phyloP scores from a whole-genome alignment of 2,888 invertebrate species.

The Caenorhabditis sp. region DNA sequence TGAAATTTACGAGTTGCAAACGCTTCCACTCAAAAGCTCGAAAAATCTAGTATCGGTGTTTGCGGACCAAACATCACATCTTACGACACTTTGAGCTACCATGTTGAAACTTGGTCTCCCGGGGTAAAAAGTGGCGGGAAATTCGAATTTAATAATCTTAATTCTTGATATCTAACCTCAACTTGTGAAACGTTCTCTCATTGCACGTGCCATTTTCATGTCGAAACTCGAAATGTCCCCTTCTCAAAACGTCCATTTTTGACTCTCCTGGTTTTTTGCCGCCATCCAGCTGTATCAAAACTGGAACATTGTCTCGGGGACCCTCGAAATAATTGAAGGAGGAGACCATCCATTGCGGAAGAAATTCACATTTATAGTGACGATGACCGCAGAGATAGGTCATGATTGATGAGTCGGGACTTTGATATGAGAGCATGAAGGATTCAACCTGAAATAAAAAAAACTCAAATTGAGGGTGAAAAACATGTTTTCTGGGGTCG shows the following conservation, averaged over 20 bases:
- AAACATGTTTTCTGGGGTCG: too few species aligned
- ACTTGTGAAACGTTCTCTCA: constrained; percentile 16
- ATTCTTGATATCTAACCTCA: constrained; percentile 4
- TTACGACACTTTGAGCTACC: too few species aligned
- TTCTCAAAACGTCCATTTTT: constrained; percentile 47
- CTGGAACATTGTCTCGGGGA: constrained; percentile 23
- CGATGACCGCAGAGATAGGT: constrained; percentile 47
- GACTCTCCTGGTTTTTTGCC: constrained; percentile 27
- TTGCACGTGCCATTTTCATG: constrained; percentile 37
- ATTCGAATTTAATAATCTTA: background rate
- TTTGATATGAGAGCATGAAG: constrained; percentile 45
- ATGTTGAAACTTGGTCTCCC: too few species aligned
- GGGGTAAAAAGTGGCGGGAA: too few species aligned
- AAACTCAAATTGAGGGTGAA: too few species aligned
- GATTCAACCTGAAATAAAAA: constrained; percentile 41
- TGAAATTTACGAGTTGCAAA: too few species aligned
- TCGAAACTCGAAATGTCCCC: constrained; percentile 36
- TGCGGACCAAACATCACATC: too few species aligned
- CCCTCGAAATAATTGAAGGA: constrained; percentile 55
- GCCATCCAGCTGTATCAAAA: constrained; percentile 51
- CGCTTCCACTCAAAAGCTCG: background rate
- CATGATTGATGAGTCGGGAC: constrained; percentile 47
- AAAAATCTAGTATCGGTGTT: too few species aligned
- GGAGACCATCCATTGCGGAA: constrained; percentile 47
- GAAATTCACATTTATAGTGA: constrained; percentile 42